Base-by-base conservation (phyloP, 1,140 invertebrate species). In the Nylanderia fulva region DNA sequence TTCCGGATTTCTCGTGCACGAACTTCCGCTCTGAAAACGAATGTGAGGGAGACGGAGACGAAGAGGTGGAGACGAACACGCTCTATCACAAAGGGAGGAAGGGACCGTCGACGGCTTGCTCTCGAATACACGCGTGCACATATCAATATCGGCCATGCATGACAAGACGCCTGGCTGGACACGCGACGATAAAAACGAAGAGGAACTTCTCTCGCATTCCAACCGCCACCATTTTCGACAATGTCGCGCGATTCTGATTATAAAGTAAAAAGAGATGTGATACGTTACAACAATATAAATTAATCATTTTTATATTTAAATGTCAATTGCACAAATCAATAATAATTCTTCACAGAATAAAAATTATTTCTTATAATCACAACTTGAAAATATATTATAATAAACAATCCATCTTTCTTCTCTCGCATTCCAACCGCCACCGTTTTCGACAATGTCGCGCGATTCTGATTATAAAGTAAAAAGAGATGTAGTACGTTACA, bases 91-190 rank as follows among this genome's bases (percentile, higher is more conserved):
- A 58, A 80, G 56, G 45, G 56, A 52, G 63, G 39, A 71, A 80
- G 52, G 29, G 63, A 80, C 61, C 72, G 86, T 87, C 87, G 87
- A 85, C 88, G 90, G 79, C 86, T 90, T 85, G 89, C 88, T 88
- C 72, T 68, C 61, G 76, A 87, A 84, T 90, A 86, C 87, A 87
- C 88, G 85, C 86, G 84, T 92, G 92, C 91, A 91, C 92, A 92
- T 94, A 94, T 94, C 93, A 93, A 90, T 92, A 93, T 93, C 93
- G 91, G 89, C 91, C 93, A 93, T 94, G 93, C 93, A 94, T 94
- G 92, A 92, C 90, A 92, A 88, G 88, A 94, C 93, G 94, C 93
- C 93, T 94, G 91, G 92, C 92, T 94, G 93, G 93, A 90, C 93
- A 93, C 93, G 92, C 91, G 45, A 48, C 91, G 89, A 75, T 91